Evolutionary conservation across 2,888 invertebrate genomes (phyloP).

Genomic region (Drosophila crucigera): DNA sequence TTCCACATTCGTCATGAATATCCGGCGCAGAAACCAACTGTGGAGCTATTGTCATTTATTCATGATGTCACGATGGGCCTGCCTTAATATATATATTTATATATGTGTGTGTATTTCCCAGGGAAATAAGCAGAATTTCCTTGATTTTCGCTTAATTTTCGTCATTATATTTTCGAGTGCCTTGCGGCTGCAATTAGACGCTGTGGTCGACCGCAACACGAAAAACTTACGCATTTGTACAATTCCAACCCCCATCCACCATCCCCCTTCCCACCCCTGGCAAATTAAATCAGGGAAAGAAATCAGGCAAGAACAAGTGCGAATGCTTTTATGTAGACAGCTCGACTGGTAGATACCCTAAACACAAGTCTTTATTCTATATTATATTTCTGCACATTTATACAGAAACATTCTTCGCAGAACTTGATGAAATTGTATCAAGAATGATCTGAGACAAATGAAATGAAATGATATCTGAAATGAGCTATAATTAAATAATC

Average conservation of each 20-base stretch:
- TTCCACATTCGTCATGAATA: not conserved
- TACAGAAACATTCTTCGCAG: not conserved
- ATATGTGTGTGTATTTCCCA: conserved; percentile 6
- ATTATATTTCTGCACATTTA: too few species aligned
- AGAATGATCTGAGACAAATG: not conserved
- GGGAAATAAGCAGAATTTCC: conserved; percentile 34
- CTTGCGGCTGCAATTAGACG: conserved; percentile 54
- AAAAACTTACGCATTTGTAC: conserved; percentile 12
- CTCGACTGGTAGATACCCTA: not conserved
- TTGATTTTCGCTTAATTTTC: conserved; percentile 36
- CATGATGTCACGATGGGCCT: conserved; percentile 17
- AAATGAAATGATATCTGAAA: not conserved
- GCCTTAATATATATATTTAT: not conserved
- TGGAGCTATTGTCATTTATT: conserved; percentile 11
- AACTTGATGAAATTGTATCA: too few species aligned
- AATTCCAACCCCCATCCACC: not conserved
- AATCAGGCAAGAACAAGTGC: not conserved
- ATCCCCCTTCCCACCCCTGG: not conserved
- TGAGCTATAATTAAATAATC: not conserved
- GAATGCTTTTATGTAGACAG: not conserved
- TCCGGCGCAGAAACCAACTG: conserved; percentile 10
- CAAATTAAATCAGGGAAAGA: not conserved
- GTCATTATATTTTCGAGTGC: conserved; percentile 39
- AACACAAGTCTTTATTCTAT: not conserved
- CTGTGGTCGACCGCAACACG: conserved; percentile 21